Base-by-base conservation (phyloP, 2,797 vertebrate genomes). In the Pipistrellus kuhlii region DNA sequence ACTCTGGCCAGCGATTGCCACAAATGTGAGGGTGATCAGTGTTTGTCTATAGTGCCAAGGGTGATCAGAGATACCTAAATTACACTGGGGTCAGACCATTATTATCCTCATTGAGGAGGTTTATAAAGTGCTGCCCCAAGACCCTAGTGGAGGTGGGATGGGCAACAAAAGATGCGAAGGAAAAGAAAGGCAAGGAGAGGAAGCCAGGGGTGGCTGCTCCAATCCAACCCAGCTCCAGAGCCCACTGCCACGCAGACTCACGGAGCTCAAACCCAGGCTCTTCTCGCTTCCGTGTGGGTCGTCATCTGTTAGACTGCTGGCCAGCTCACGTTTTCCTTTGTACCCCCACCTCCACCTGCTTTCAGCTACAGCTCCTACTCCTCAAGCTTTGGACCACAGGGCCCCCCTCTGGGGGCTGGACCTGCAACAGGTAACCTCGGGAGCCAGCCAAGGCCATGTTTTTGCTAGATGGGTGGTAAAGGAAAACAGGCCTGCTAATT, bases 61-160 rank as follows among this genome's bases (percentile, higher is more conserved):
- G 38, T 44, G 6, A 15, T 35, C 71, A 21, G 32, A 59, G 53
- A 32, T 27, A 32, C 55, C 21, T 2, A 4, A 9, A n/a, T 2
- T 0, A 1, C 23, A 5, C 9, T 0, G 69, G 30, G 48, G 38
- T 8, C 71, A 64, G 41, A 18, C 57, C n/a, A 0, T 53, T 14
- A 8, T n/a, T 51, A 13, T 82, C 72, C 38, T 53, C 25, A 62
- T 35, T n/a, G 30, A 72, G 11, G 20, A 76, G 66, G 73, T 14
- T 1, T 14, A 2, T 55, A 14, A 35, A 76, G 14, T 2, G 4
- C 55, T 53, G 18, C 73, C 21, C 1, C 41, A 59, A 75, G n/a
- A 6, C 51, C 8, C 14, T 8, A 4, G 11, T 11, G 57, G 72
- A 57, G 68, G 66, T 1, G 2, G 20, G 17, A 41, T 20, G 25